Conservation (phyloP, 2,888 invertebrate species). For the Abrostola triplasia region DNA sequence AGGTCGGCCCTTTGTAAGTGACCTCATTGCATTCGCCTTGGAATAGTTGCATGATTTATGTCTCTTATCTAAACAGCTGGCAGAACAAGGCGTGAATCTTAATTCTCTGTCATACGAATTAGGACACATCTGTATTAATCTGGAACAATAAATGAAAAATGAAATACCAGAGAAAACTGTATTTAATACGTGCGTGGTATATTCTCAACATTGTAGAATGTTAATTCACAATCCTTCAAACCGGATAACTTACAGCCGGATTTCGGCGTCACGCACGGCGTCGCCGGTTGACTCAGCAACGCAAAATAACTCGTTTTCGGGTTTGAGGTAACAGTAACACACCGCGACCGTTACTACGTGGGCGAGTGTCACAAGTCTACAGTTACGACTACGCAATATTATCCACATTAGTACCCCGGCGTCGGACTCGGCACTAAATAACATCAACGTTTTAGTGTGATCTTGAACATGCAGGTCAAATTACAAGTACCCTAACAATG, state of each 20-base stretch:
- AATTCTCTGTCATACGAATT: conserved; percentile 57
- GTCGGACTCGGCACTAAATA: conserved; percentile 42
- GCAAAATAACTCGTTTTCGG: conserved; percentile 80
- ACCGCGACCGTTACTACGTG: conserved; percentile 80
- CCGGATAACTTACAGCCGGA: conserved; percentile 57
- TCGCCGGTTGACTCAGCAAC: conserved; percentile 71
- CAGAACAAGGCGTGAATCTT: conserved; percentile 68
- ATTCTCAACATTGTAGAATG: conserved; percentile 14
- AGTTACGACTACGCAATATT: conserved; percentile 61
- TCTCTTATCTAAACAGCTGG: conserved; percentile 78
- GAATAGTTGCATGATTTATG: conserved; percentile 85
- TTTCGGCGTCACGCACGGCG: conserved; percentile 64
- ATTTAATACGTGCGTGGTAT: conserved; percentile 23
- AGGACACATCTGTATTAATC: conserved; percentile 52
- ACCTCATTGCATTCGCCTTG: conserved; percentile 86
- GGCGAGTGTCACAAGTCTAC: conserved; percentile 71
- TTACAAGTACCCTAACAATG: conserved; percentile 62
- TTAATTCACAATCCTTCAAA: conserved; percentile 48
- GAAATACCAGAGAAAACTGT: not conserved
- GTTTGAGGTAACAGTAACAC: conserved; percentile 79
- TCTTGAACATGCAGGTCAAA: conserved; percentile 69
- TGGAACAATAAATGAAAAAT: conserved; percentile 11
- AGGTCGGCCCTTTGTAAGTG: conserved; percentile 84
- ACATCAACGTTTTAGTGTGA: conserved; percentile 56
- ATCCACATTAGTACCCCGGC: conserved; percentile 61